Evolutionary conservation across 2,797 vertebrate genomes (phyloP).

Genomic region (Mus caroli): DNA sequence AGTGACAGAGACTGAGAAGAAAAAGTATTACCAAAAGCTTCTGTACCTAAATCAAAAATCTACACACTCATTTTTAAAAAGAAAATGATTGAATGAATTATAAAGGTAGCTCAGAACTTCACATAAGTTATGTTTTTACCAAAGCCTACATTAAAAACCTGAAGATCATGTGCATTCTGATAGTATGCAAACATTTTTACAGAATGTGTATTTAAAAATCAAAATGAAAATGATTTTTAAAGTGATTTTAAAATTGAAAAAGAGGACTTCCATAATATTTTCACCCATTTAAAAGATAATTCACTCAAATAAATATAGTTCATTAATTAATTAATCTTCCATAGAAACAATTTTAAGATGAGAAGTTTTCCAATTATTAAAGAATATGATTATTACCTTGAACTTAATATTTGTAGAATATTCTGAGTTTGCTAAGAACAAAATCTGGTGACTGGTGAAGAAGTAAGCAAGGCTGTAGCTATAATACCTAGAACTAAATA

Average conservation of each 20-base stretch:
- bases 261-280: neutral
- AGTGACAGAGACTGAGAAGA: neutral
- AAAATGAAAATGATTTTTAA: neutral
- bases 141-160: neutral
- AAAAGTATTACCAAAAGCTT: neutral
- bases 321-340: neutral
- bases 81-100: neutral
- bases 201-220: neutral
- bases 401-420: neutral
- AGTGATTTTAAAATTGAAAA: neutral
- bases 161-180: neutral
- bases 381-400: neutral
- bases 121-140: neutral
- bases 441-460: neutral
- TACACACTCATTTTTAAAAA: neutral
- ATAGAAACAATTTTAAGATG: neutral
- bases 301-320: neutral
- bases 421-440: neutral
- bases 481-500: neutral
- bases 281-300: neutral
- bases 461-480: neutral
- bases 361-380: neutral
- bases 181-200: neutral
- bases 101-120: neutral
- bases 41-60: neutral